phyloP scores from a whole-genome alignment of 2,888 invertebrate genomes.

The Xanthia icteritia region DNA sequence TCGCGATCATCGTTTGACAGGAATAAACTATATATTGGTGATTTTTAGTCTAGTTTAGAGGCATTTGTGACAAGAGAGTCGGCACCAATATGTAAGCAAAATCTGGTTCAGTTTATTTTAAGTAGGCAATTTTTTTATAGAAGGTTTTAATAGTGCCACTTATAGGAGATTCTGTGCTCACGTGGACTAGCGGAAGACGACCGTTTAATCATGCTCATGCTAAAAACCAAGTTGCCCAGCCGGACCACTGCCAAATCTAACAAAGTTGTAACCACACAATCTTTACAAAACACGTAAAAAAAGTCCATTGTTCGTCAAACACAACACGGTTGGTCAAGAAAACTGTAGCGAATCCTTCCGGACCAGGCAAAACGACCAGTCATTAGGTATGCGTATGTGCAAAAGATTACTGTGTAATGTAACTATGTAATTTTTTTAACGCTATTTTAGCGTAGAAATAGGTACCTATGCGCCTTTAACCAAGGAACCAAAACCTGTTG shows the following conservation, averaged over 20 bases:
- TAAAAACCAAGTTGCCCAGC: not conserved
- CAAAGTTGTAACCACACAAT: not conserved
- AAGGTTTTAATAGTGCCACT: not conserved
- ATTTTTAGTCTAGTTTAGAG: no score
- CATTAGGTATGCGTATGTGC: slow-evolving; percentile 1
- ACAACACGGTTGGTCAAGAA: not conserved
- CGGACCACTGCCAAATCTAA: not conserved
- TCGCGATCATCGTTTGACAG: no score
- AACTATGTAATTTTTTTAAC: not conserved
- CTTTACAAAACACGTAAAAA: slow-evolving; percentile 8
- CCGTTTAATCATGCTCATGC: not conserved
- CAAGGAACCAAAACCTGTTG: not conserved
- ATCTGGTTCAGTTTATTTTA: no score
- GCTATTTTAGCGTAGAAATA: not conserved
- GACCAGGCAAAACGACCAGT: not conserved
- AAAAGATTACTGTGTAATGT: not conserved
- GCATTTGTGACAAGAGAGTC: no score
- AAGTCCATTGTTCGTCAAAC: slow-evolving; percentile 5
- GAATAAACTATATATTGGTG: no score
- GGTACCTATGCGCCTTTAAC: not conserved
- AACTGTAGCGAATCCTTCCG: slow-evolving; percentile 20
- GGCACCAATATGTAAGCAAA: no score
- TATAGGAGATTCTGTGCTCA: not conserved
- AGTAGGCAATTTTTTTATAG: no score
- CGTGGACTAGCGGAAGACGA: not conserved